A percentile compares a stretch with the other conserved stretches of the same genome.
Conservation (phyloP, 2,113 vertebrate species). For the Melanerpes formicivorus region DNA sequence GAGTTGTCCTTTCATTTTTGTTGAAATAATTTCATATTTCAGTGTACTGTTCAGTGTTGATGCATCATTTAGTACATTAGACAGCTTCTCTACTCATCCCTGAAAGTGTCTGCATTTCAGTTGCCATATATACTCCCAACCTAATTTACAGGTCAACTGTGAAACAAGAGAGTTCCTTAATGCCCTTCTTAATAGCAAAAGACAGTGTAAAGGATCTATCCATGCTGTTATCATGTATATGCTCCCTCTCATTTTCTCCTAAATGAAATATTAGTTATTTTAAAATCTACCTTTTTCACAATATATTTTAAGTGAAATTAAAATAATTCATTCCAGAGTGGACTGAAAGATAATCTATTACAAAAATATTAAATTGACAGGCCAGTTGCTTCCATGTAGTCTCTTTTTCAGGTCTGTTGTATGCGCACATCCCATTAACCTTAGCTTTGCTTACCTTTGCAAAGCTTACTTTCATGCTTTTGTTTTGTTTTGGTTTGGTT, state of each 20-base stretch:
- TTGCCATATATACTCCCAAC: background rate
- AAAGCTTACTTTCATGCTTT: too few species aligned
- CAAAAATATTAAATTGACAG: background rate
- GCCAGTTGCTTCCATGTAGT: background rate
- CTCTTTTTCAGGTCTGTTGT: background rate
- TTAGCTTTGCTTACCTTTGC: too few species aligned
- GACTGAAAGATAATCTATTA: background rate
- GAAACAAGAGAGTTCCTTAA: background rate
- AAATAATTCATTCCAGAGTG: background rate
- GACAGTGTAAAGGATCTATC: background rate
- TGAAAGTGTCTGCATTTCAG: background rate
- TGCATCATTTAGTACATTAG: background rate
- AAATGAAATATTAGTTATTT: background rate
- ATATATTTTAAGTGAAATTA: background rate
- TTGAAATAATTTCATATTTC: background rate
- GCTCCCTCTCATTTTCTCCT: background rate
- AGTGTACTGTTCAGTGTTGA: background rate
- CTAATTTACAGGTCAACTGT: background rate
- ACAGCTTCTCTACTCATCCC: background rate
- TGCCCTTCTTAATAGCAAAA: background rate
- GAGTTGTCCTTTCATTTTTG: background rate
- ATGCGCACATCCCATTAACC: background rate
- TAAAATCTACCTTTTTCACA: background rate
- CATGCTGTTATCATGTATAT: background rate
- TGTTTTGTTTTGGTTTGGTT: background rate